phyloP scores from a whole-genome alignment of 2,113 vertebrate species.

The Erythrolamprus reginae region DNA sequence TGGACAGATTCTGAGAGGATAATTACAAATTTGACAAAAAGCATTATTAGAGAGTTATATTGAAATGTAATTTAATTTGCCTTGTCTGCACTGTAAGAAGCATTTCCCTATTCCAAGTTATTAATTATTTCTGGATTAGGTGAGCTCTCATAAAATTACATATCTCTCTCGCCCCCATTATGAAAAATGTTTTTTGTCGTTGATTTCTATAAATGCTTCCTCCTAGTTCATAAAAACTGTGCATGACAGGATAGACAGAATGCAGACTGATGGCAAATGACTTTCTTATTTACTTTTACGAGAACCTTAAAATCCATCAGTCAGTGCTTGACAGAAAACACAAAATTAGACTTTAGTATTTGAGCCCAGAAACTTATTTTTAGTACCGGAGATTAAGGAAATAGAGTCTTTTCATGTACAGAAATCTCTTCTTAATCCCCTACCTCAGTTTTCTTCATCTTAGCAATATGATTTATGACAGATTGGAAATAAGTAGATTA shows the following conservation, averaged over 20 bases:
- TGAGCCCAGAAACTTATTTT: neutral
- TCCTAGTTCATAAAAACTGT: neutral
- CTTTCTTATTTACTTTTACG: neutral
- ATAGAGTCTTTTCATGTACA: neutral
- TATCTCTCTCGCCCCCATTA: conserved; percentile 38
- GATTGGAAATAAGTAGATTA: neutral
- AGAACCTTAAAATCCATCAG: neutral
- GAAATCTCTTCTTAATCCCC: neutral
- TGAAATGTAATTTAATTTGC: neutral
- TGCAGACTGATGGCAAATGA: neutral
- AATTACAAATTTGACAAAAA: accelerated
- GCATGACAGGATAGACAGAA: neutral
- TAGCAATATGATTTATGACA: neutral
- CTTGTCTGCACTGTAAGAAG: neutral
- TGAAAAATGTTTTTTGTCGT: conserved; percentile 41
- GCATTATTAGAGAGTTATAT: neutral
- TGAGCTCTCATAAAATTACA: neutral
- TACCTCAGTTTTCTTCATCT: neutral
- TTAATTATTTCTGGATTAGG: neutral
- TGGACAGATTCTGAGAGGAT: accelerated
- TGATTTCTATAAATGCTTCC: conserved; percentile 46
- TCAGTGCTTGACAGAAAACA: neutral
- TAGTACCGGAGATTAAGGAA: neutral
- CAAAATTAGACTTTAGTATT: neutral
- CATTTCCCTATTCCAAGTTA: accelerated